phyloP scores from a whole-genome alignment of 2,888 invertebrate genomes.

The Macrophya alboannulata region DNA sequence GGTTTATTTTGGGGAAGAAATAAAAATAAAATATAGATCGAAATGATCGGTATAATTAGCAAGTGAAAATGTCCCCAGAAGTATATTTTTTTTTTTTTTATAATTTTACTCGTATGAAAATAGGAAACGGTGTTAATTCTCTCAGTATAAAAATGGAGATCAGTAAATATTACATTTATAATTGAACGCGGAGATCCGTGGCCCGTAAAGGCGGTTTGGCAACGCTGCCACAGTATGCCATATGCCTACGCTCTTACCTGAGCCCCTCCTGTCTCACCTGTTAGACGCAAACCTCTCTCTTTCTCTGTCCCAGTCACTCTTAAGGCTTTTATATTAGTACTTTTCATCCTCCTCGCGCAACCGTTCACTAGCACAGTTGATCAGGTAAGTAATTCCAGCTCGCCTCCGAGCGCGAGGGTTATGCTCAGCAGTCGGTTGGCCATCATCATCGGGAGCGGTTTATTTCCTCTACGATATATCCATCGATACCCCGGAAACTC shows the following conservation, averaged over 20 bases:
- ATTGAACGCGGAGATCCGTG: conserved; percentile 21
- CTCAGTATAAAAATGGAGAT: not conserved
- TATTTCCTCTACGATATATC: not conserved
- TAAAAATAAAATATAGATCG: not conserved
- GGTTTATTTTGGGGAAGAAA: not conserved
- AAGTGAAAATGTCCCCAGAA: not conserved
- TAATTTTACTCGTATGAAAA: not conserved
- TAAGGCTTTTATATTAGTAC: conserved; percentile 12
- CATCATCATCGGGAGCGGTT: conserved; percentile 43
- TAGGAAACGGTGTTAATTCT: not conserved
- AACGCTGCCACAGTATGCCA: conserved; percentile 41
- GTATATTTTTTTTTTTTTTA: not conserved
- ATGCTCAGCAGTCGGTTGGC: conserved; percentile 31
- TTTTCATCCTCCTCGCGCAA: conserved; percentile 39
- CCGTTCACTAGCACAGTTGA: conserved; percentile 46
- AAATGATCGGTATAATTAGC: conserved; percentile 12
- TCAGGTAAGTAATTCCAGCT: conserved; percentile 49
- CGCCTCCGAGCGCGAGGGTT: not conserved
- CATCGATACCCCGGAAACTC: not conserved
- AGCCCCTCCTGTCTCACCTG: conserved; percentile 44
- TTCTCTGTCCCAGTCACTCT: conserved; percentile 48
- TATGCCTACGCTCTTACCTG: conserved; percentile 49
- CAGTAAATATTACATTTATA: conserved; percentile 14
- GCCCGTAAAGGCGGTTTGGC: conserved; percentile 22
- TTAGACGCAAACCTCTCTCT: conserved; percentile 42